Percentiles rank a stretch among this genome's conserved stretches.
Conservation (phyloP, 2,888 invertebrate species). For the Parochlus steinenii region DNA sequence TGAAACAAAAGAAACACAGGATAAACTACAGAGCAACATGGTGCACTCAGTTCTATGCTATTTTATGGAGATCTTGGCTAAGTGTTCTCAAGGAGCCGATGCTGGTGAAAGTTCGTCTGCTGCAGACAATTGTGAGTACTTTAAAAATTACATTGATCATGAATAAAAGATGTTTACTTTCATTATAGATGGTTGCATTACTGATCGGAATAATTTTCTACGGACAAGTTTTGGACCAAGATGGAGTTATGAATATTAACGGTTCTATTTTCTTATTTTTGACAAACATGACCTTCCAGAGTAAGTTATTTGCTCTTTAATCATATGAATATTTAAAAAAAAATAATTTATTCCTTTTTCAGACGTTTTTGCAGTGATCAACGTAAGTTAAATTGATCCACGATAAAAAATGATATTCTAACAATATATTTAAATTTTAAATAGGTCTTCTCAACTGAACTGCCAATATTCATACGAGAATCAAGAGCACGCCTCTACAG, state of each 20-base stretch:
- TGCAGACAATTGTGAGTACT: constrained; percentile 70
- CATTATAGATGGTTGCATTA: constrained; percentile 66
- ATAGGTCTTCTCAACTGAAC: constrained; percentile 77
- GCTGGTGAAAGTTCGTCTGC: constrained; percentile 69
- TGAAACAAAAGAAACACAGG: too few species aligned
- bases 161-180: background rate
- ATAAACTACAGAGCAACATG: constrained; percentile 64
- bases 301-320: too few species aligned
- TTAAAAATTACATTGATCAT: constrained; percentile 5
- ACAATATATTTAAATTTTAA: constrained; percentile 14
- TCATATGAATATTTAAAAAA: too few species aligned
- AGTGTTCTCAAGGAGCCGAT: constrained; percentile 80
- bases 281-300: constrained; percentile 87
- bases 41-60: constrained; percentile 74
- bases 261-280: constrained; percentile 81
- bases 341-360: too few species aligned
- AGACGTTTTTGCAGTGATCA: constrained; percentile 88
- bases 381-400: constrained; percentile 44
- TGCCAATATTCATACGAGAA: constrained; percentile 78
- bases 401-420: constrained; percentile 1
- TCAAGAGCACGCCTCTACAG: constrained; percentile 82
- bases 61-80: constrained; percentile 81
- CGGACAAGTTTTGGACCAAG: constrained; percentile 63
- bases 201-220: constrained; percentile 78
- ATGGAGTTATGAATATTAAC: constrained; percentile 87